Base-by-base conservation (phyloP, 2,113 vertebrate species). In the Hippocampus guttulatus region DNA sequence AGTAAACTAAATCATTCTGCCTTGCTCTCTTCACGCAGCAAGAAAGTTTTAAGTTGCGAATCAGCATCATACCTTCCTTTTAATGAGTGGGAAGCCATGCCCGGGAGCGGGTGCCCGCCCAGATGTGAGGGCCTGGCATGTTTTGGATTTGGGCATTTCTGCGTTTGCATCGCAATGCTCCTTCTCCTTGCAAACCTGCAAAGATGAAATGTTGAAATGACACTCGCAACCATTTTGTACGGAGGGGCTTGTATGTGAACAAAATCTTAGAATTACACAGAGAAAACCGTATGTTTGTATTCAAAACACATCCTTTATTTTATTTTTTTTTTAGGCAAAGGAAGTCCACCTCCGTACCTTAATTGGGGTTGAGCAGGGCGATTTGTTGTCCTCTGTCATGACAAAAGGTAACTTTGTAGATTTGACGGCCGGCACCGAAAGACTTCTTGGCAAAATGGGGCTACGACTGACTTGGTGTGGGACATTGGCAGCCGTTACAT, bases 31-130 rank as follows among this genome's bases (percentile, higher is more conserved):
- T 14, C 12, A 16, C 12, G 57, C 20, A 27, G 15, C 38, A 52
- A 15, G 6, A 65, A 1, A 25, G 12, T 9, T 1, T 64, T 0
- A 41, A 11, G 65, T 25, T 6, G 23, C 58, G 23, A 55, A 54
- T 70, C 4, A 68, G 63, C 12, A 60, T 7, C 58, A 25, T 78
- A 97, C 96, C 95, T 96, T 98, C 84, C 96, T 95, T 82, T 95
- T 98, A 87, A 98, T 95, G 73, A 97, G 93, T 0, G 96, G 96
- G 76, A 96, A 98, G 51, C 96, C 96, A 0, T 97, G 92, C 72
- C 94, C 94, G 0, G 95, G 94, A 7, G 95, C 94, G 3, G 94
- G 90, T 1, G 92, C 90, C 40, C 91, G 93, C 1, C 68, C 78
- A 1, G 93, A 92, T 61, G 91, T 91, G 43, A 92, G 73, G 40